These are phyloP conservation scores for Mimachlamys varia DNA, from an alignment of 2,888 invertebrate species.

Conservation along the genomic window DNA sequence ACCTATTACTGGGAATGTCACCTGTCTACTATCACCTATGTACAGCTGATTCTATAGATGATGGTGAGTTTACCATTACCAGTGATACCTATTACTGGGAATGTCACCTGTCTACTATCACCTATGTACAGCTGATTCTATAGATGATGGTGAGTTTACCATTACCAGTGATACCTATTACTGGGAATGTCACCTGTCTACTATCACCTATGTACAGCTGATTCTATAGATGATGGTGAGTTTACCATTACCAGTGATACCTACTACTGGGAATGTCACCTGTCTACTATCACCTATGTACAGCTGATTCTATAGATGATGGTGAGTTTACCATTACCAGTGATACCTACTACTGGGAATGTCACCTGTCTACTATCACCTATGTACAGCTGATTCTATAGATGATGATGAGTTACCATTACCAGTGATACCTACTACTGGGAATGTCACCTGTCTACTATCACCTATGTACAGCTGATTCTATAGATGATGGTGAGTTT, in stretches of 20 bases:
- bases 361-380: neutral
- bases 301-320: neutral
- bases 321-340: neutral
- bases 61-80: neutral
- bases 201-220: neutral
- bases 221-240: neutral
- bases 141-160: neutral
- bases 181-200: slow-evolving; percentile 6
- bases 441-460: neutral
- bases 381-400: neutral
- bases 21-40: neutral
- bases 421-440: neutral
- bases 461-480: neutral
- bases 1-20: neutral
- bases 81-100: neutral
- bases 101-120: neutral
- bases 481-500: neutral
- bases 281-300: neutral
- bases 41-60: neutral
- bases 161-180: neutral
- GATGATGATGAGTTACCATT: neutral
- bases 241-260: neutral
- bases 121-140: neutral
- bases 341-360: neutral
- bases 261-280: neutral